phyloP scores from a whole-genome alignment of 2,797 vertebrate genomes.

The Pempheris klunzingeri region DNA sequence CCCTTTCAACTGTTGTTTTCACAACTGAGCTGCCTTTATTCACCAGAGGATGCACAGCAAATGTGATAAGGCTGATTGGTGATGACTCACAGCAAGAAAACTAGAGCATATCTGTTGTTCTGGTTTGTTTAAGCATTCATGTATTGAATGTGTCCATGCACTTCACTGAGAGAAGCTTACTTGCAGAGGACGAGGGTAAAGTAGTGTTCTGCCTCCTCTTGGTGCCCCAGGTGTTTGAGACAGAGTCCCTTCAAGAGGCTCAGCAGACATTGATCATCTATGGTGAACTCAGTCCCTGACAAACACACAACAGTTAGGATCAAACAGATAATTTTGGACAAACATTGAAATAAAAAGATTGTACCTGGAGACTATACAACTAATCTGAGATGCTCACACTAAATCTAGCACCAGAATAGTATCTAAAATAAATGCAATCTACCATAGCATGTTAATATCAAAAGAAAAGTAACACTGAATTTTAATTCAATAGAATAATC shows the following conservation, averaged over 20 bases:
- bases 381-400: neutral
- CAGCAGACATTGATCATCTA: conserved; percentile 94
- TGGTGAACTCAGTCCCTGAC: conserved; percentile 90
- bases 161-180: conserved; percentile 71
- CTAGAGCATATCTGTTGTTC: neutral
- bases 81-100: conserved; percentile 1
- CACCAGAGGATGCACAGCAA: neutral
- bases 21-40: conserved; percentile 1
- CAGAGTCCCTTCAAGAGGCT: conserved; percentile 95
- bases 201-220: conserved; percentile 93
- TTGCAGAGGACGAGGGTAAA: conserved; percentile 93
- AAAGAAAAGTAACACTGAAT: neutral
- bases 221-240: conserved; percentile 93
- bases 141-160: neutral
- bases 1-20: neutral
- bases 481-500: neutral
- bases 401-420: neutral
- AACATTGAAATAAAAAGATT: neutral
- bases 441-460: neutral
- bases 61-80: neutral
- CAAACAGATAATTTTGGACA: conserved; percentile 17
- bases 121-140: neutral
- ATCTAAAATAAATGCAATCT: conserved; percentile 11
- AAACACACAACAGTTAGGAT: conserved; percentile 44
- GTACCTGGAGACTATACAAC: neutral